Percentiles rank a stretch among this genome's conserved stretches.
Evolutionary conservation across 35 echinoderm and acorn worm species (phyloP).

Genomic region (Apostichopus japonicus): DNA sequence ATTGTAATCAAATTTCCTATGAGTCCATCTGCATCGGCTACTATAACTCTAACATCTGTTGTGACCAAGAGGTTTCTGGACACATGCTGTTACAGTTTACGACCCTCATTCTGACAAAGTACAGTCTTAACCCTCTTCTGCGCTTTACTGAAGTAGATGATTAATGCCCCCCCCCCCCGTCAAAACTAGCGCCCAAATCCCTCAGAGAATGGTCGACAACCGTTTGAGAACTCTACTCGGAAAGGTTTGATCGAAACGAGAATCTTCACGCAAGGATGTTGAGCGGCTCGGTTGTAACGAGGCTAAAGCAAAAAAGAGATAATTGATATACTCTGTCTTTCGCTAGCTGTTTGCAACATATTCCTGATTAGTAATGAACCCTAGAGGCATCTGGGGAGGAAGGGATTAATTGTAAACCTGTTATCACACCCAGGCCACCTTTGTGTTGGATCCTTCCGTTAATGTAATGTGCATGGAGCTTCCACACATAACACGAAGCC

Average conservation of each 20-base stretch:
- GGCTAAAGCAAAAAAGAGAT: background rate
- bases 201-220: background rate
- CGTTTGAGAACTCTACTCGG: no score
- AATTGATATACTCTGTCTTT: background rate
- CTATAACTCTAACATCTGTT: no score
- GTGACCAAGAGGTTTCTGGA: no score
- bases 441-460: background rate
- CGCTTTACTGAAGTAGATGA: background rate
- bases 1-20: no score
- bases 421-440: slow-evolving; percentile 20
- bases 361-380: background rate
- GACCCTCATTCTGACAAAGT: no score
- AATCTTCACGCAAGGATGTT: background rate
- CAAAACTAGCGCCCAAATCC: background rate
- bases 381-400: background rate
- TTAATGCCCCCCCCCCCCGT: background rate
- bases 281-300: background rate
- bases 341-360: background rate
- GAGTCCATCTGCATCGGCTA: no score
- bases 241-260: background rate
- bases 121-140: background rate
- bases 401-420: slow-evolving; percentile 31
- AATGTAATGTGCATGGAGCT: no score
- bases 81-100: no score
- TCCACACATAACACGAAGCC: no score